Percentiles rank a stretch among this genome's conserved stretches.
phyloP scores from a whole-genome alignment of 1,140 invertebrate species.

The Drosophila arizonae region DNA sequence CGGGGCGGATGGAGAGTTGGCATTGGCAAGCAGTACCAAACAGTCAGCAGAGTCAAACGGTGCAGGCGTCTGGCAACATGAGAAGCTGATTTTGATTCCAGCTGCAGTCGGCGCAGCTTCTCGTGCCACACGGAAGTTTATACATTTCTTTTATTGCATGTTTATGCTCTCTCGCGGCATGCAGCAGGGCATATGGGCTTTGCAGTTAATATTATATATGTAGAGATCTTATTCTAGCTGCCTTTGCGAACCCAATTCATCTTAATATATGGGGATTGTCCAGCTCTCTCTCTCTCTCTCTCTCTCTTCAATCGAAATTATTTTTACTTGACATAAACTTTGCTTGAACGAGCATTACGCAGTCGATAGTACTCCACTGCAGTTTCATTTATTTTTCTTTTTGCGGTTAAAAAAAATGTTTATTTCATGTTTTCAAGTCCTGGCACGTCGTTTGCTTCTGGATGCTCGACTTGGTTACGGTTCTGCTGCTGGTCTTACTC shows the following conservation, averaged over 20 bases:
- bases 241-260: too few relatives aligned
- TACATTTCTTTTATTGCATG: background rate
- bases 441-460: slow-evolving; percentile 63
- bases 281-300: too few relatives aligned
- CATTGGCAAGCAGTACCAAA: slow-evolving; percentile 16
- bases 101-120: slow-evolving; percentile 30
- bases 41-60: slow-evolving; percentile 44
- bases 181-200: too few relatives aligned
- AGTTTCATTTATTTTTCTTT: background rate
- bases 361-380: too few relatives aligned
- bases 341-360: background rate
- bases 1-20: background rate
- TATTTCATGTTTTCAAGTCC: slow-evolving; percentile 75
- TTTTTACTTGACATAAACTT: background rate
- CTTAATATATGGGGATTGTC: too few relatives aligned
- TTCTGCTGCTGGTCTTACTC: slow-evolving; percentile 13
- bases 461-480: slow-evolving; percentile 37
- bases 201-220: too few relatives aligned
- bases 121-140: slow-evolving; percentile 59
- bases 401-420: slow-evolving; percentile 59
- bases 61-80: slow-evolving; percentile 38
- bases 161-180: too few relatives aligned
- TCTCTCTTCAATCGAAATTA: too few relatives aligned
- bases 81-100: slow-evolving; percentile 64
- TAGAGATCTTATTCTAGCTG: too few relatives aligned